Base-by-base conservation (phyloP, 2,888 invertebrate species). In the Ophion ventricosus region DNA sequence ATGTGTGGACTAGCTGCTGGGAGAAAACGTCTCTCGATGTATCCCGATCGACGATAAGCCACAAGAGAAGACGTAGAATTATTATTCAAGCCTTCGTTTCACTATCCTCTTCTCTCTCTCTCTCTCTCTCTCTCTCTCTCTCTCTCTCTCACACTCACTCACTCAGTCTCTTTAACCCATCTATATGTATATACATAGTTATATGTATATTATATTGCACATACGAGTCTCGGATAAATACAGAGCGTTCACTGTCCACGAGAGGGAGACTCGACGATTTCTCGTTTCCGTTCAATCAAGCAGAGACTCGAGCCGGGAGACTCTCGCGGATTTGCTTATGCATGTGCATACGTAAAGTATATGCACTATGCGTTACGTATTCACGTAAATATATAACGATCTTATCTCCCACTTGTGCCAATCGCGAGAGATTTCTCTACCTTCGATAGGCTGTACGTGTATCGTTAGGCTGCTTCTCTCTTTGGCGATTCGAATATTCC, bases 221-320 rank as follows among this genome's bases (percentile, higher is more conserved):
- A 57, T n/a, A 20, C 49, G 49, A 74, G 61, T 26, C 26, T 59
- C 59, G 67, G 75, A 84, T 82, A 84, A 79, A 82, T 72, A 82
- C 81, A 84, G 84, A 79, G 81, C 81, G 78, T 72, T 82, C 70
- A 82, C 84, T 84, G 81, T 84, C 81, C 75, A 64, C 35, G 72
- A 70, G 80, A 72, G 80, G 67, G 80, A 80, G 76, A 79, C 84
- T 81, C 84, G 84, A 84, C 84, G 84, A 82, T 84, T 84, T 84
- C 84, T 84, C 84, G 84, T 84, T 84, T 84, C 84, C 84, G 84
- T 84, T 84, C 84, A 84, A 84, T 84, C 84, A 84, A 82, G 84
- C 82, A 67, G 75, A 84, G 75, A 84, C 73, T 79, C 75, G 79
- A 78, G 76, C 26, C 64, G 35, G 74, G 70, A 75, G 70, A 75